Conservation (phyloP, 2,113 vertebrate species). For the Sander vitreus region DNA sequence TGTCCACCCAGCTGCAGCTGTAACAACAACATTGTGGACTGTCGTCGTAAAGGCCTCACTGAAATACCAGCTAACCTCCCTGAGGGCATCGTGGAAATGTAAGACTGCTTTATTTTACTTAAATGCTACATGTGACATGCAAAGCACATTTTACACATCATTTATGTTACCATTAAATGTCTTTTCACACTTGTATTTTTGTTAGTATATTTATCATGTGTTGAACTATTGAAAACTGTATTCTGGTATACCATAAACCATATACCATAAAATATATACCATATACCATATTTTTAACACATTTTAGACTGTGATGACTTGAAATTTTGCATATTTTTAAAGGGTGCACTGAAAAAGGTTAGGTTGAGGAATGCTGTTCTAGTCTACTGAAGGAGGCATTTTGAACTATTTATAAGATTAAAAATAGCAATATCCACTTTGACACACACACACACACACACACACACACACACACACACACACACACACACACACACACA, state of each 20-base stretch:
- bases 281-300: no score
- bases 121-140: background rate
- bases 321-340: no score
- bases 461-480: background rate
- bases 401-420: background rate
- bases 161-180: background rate
- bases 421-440: background rate
- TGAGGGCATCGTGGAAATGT: constrained; percentile 97
- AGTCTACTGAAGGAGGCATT: background rate
- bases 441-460: background rate
- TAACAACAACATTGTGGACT: constrained; percentile 98
- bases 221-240: background rate
- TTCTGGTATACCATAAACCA: background rate
- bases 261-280: no score
- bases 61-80: constrained; percentile 97
- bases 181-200: background rate
- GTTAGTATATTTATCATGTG: background rate
- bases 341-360: no score
- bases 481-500: background rate
- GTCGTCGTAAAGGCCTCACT: constrained; percentile 91
- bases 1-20: constrained; percentile 95
- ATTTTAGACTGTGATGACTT: no score
- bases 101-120: constrained; percentile 74
- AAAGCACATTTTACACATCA: background rate
- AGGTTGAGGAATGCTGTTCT: background rate